Percentiles rank a stretch among this genome's conserved stretches.
phyloP scores from a whole-genome alignment of 2,888 invertebrate species.

The Acheta domesticus region DNA sequence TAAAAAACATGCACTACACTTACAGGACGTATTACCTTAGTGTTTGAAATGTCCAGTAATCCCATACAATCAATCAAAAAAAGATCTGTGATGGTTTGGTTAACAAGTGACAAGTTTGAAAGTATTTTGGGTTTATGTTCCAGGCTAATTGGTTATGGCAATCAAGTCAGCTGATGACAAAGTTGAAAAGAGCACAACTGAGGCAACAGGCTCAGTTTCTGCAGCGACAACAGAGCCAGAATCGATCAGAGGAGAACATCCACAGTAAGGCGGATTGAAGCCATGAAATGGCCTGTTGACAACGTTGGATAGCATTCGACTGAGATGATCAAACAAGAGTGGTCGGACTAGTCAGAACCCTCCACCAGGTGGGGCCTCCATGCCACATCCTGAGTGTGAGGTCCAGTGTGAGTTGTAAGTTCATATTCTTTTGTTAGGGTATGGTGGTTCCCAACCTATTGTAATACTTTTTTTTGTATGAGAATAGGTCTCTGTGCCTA shows the following conservation, averaged over 20 bases:
- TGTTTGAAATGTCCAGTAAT: too few species aligned
- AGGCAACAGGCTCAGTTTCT: conserved; percentile 54
- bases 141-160: conserved; percentile 88
- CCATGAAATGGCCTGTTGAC: background rate
- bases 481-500: too few species aligned
- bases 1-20: too few species aligned
- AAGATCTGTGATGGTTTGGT: too few species aligned
- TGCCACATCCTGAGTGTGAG: conserved; percentile 19
- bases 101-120: too few species aligned
- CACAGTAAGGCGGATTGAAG: conserved; percentile 28
- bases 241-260: background rate
- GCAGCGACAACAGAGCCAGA: conserved; percentile 25
- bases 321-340: background rate
- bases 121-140: conserved; percentile 40
- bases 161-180: conserved; percentile 83
- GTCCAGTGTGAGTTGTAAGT: background rate
- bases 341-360: conserved; percentile 27
- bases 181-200: conserved; percentile 76
- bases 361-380: background rate
- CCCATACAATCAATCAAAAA: too few species aligned
- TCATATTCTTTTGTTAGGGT: background rate
- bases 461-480: background rate
- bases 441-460: background rate
- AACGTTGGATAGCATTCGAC: too few species aligned
- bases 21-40: too few species aligned